Evolutionary conservation across 2,797 vertebrate species (phyloP).

Genomic region (Anolis apletophallus): DNA sequence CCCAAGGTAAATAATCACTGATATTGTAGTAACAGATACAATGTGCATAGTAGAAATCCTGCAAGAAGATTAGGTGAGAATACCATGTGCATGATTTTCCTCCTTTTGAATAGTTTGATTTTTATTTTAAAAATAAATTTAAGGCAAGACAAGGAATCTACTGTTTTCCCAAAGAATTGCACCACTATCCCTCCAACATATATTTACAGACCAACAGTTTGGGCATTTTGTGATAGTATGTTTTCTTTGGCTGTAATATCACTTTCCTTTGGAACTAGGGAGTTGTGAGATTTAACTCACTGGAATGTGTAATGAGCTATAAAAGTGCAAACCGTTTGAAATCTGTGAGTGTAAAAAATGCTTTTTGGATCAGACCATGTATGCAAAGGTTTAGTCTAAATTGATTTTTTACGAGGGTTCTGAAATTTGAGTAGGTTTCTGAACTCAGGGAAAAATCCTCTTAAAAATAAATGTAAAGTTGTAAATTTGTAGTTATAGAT

Average conservation of each 20-base stretch:
- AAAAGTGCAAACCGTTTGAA: constrained; percentile 37
- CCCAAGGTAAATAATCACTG: background rate
- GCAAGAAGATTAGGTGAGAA: background rate
- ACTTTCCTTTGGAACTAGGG: background rate
- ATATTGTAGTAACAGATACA: background rate
- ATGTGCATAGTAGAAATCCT: background rate
- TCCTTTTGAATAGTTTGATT: background rate
- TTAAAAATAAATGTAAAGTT: constrained; percentile 3
- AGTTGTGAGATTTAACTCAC: constrained; percentile 14
- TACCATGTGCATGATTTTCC: background rate
- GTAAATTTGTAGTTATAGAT: background rate
- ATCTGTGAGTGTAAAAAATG: background rate
- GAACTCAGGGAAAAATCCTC: background rate
- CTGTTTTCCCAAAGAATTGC: background rate
- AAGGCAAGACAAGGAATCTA: background rate
- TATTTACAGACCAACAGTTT: constrained; percentile 25
- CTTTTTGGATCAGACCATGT: background rate
- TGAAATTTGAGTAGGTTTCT: constrained; percentile 23
- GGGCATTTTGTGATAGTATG: constrained; percentile 14
- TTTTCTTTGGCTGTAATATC: background rate
- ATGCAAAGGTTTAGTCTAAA: constrained; percentile 17
- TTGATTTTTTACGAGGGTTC: background rate
- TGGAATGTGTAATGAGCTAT: constrained; percentile 12
- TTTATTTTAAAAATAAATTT: background rate
- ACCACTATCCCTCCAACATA: background rate